phyloP scores from a whole-genome alignment of 2,888 invertebrate species.

The Vanessa cardui region DNA sequence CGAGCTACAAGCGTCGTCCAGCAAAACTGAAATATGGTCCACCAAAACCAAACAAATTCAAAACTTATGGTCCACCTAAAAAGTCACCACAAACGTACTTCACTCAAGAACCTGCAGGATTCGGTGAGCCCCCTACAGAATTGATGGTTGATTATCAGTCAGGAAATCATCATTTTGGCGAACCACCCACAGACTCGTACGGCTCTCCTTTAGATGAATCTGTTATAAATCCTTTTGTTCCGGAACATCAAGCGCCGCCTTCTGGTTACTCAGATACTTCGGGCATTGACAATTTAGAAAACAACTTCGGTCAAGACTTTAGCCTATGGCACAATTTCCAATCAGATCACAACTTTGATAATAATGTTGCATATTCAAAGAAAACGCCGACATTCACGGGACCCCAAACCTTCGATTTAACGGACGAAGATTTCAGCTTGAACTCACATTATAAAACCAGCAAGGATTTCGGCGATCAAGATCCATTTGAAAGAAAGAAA shows the following conservation, averaged over 20 bases:
- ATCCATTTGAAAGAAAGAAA: slow-evolving; percentile 49
- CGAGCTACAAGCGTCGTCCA: slow-evolving; percentile 48
- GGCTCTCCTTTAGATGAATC: slow-evolving; percentile 49
- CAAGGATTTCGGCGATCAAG: slow-evolving; percentile 38
- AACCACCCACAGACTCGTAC: slow-evolving; percentile 64
- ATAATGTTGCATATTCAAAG: slow-evolving; percentile 48
- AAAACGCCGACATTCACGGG: slow-evolving; percentile 46
- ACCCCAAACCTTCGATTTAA: slow-evolving; percentile 44
- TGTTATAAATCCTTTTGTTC: slow-evolving; percentile 25
- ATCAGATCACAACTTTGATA: slow-evolving; percentile 48
- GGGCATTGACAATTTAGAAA: slow-evolving; percentile 33
- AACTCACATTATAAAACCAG: slow-evolving; percentile 49
- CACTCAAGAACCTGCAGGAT: slow-evolving; percentile 49
- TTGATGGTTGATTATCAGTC: slow-evolving; percentile 45
- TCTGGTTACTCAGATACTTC: slow-evolving; percentile 43
- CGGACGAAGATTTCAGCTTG: slow-evolving; percentile 46
- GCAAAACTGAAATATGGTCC: slow-evolving; percentile 51
- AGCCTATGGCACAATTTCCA: slow-evolving; percentile 49
- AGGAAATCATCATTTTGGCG: slow-evolving; percentile 50
- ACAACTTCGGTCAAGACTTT: slow-evolving; percentile 43
- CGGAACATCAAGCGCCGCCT: slow-evolving; percentile 43
- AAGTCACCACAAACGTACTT: slow-evolving; percentile 42
- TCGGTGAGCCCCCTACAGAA: slow-evolving; percentile 66
- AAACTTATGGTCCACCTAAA: slow-evolving; percentile 52
- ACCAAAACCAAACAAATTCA: slow-evolving; percentile 45